phyloP scores from a whole-genome alignment of 2,888 invertebrate genomes.

The Acronicta psi region DNA sequence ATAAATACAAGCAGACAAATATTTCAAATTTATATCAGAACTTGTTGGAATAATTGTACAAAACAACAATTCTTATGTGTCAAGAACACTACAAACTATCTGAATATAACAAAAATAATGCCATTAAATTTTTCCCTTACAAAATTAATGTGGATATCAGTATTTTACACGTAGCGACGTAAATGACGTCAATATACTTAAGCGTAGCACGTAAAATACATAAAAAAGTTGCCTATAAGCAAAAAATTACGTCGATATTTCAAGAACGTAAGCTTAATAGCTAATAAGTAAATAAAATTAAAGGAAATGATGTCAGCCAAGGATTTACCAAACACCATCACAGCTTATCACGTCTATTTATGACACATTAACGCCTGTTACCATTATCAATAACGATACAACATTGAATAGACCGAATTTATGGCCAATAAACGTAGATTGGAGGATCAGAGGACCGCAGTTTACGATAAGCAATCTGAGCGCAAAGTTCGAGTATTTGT shows the following conservation, averaged over 20 bases:
- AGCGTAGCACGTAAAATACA: no score
- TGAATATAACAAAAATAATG: no score
- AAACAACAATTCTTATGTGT: no score
- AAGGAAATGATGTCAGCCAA: conserved; percentile 26
- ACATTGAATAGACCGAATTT: conserved; percentile 81
- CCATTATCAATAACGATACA: conserved; percentile 78
- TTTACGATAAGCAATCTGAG: conserved; percentile 86
- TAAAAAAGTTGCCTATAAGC: neutral
- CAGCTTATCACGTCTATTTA: conserved; percentile 41
- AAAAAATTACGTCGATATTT: neutral
- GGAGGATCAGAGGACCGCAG: conserved; percentile 84
- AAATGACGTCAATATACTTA: no score
- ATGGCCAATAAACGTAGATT: conserved; percentile 84
- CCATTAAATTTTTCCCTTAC: no score
- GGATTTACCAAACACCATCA: conserved; percentile 24
- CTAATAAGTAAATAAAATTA: conserved; percentile 23
- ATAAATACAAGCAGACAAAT: no score
- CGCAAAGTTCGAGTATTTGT: conserved; percentile 74
- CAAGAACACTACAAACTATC: no score
- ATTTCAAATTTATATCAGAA: no score
- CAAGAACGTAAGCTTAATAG: conserved; percentile 8
- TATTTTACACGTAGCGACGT: no score
- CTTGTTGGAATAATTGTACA: no score
- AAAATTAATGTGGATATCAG: no score
- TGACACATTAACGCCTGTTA: conserved; percentile 76